These are phyloP conservation scores for Noturus placidus DNA, from an alignment of 2,113 vertebrate genomes.

Conservation along the genomic window DNA sequence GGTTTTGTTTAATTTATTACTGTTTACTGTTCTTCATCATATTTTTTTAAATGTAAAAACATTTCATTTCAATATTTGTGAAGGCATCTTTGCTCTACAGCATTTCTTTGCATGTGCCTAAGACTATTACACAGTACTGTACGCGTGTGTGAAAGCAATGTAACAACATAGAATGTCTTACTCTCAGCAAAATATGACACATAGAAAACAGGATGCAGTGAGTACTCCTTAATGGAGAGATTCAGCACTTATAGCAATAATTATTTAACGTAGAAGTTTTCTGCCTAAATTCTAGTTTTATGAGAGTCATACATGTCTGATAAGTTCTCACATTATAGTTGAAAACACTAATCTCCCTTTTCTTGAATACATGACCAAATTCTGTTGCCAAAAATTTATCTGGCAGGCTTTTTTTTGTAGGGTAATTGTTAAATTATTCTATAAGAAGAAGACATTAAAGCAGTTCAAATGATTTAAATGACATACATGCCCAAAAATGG, in stretches of 20 bases:
- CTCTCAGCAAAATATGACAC: constrained; percentile 32
- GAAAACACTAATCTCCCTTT: neutral
- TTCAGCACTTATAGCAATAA: neutral
- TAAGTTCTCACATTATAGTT: neutral
- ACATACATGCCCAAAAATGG: neutral
- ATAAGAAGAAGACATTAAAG: constrained; percentile 9
- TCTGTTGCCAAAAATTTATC: neutral
- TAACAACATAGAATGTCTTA: constrained; percentile 8
- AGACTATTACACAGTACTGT: no score
- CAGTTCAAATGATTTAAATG: neutral
- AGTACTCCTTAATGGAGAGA: neutral
- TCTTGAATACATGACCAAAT: neutral
- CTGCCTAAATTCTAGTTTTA: neutral
- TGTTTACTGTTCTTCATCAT: no score
- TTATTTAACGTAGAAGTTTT: neutral
- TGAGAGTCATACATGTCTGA: neutral
- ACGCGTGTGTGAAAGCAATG: constrained; percentile 4
- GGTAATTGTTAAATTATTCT: no score
- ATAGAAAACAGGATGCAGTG: neutral
- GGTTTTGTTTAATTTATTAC: no score
- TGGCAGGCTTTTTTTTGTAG: neutral
- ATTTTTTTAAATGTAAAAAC: no score
- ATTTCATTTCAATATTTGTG: no score
- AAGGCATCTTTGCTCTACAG: no score
- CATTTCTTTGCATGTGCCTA: no score